These are phyloP conservation scores for Artibeus jamaicensis DNA, from an alignment of 2,797 vertebrate species.

Conservation along the genomic window DNA sequence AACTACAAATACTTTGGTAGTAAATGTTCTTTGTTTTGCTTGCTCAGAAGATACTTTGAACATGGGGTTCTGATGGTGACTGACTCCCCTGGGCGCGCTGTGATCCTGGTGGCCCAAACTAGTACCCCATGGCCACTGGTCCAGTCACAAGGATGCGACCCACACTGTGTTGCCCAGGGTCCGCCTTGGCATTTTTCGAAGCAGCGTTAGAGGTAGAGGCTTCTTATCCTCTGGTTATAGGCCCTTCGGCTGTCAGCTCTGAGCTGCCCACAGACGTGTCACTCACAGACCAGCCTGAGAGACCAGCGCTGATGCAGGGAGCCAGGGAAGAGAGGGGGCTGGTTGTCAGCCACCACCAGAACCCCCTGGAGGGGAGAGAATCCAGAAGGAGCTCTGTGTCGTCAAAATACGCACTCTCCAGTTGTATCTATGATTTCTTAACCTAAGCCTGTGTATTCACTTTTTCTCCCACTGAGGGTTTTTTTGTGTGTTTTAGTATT, in stretches of 20 bases:
- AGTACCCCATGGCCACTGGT: neutral
- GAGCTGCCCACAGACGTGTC: neutral
- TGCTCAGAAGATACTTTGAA: neutral
- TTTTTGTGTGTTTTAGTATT: neutral
- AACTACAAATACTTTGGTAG: neutral
- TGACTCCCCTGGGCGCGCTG: neutral
- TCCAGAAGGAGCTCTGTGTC: neutral
- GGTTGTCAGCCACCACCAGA: too few relatives aligned
- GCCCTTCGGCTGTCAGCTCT: neutral
- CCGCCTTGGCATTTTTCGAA: neutral
- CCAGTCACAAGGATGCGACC: neutral
- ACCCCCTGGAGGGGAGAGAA: neutral
- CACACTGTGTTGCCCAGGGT: neutral
- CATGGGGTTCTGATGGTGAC: neutral
- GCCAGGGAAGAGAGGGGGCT: neutral
- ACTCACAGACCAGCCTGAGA: neutral
- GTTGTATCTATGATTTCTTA: neutral
- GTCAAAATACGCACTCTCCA: too few relatives aligned
- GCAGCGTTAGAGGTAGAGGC: neutral
- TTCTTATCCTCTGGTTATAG: neutral
- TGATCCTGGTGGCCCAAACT: neutral
- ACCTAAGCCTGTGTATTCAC: neutral
- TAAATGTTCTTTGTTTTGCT: neutral
- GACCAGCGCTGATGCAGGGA: neutral
- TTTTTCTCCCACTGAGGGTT: neutral